Base-by-base conservation (phyloP, 2,797 vertebrate species). In the Cynodonichthys magdalenae region DNA sequence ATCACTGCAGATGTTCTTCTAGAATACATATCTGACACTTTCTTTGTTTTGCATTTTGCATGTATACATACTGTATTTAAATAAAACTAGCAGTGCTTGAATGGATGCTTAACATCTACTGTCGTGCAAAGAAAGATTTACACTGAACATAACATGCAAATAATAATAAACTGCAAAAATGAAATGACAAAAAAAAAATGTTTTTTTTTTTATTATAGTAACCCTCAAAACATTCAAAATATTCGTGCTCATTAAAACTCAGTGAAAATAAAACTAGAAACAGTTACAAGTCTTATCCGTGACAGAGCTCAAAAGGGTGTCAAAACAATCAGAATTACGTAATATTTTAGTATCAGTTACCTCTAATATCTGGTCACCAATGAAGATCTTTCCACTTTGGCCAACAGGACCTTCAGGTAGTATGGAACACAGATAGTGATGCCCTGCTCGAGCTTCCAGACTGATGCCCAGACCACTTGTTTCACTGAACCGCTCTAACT, bases 391-490 rank as follows among this genome's bases (percentile, higher is more conserved):
- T 65, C 95, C 89, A 0, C 93, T 94, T 81, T 94, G 95, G 51
- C 97, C 96, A 19, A 98, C 87, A 0, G 96, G 96, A 1, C 96
- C 95, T 80, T 98, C 97, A 0, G 95, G 95, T 70, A 98, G 91
- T 50, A 98, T 71, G 28, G 96, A 97, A 66, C 95, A 94, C 77
- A 98, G 93, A 81, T 95, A 96, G 87, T 97, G 95, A 89, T 96
- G 96, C 44, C 95, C 95, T 10, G 93, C 93, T 11, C 95, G 90
- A 62, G 95, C 95, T 84, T 98, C 96, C 77, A 98, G 90, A 82
- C 96, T 98, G 87, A 98, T 94, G 8, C 97, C 96, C 60, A 97
- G 84, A 6, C 97, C 95, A 34, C 96, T 96, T 63, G 92, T 96
- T 89, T 98, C 96, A 34, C 93, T 95, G 64, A 95, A 96, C 54